Base-by-base conservation (phyloP, 2,888 invertebrate genomes). In the Caenorhabditis wallacei region DNA sequence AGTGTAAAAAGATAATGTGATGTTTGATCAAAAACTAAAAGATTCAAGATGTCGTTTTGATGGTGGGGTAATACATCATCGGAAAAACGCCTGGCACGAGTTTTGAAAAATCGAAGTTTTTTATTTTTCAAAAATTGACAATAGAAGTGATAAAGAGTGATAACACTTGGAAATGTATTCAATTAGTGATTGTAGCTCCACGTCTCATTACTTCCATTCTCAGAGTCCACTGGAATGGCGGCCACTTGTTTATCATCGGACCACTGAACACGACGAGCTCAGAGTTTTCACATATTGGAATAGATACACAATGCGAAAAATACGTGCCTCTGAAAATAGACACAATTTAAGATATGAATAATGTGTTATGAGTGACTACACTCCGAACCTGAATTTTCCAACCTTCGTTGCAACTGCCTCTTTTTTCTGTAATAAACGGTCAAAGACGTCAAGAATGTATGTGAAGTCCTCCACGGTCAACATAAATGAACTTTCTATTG, bases 11-110 rank as follows among this genome's bases (percentile, higher is more conserved):
- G 46, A 18, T 48, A 48, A 48, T 48, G 1, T 30, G 63, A 46
- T 48, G 63, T 63, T 63, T 63, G 63, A 63, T 63, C 63, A 2
- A 30, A n/a, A 22, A n/a, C n/a, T n/a, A n/a, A n/a, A n/a, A n/a
- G n/a, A n/a, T n/a, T n/a, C n/a, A n/a, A n/a, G n/a, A n/a, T n/a
- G n/a, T n/a, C n/a, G n/a, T n/a, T n/a, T n/a, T n/a, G n/a, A n/a
- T n/a, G n/a, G n/a, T n/a, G n/a, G n/a, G n/a, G n/a, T n/a, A n/a
- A n/a, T n/a, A n/a, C n/a, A n/a, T n/a, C n/a, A n/a, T n/a, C n/a
- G n/a, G n/a, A n/a, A n/a, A n/a, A n/a, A n/a, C n/a, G n/a, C n/a
- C n/a, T n/a, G n/a, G n/a, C n/a, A n/a, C n/a, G n/a, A n/a, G n/a
- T n/a, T n/a, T n/a, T n/a, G n/a, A n/a, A n/a, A n/a, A n/a, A n/a